Evolutionary conservation across 2,797 vertebrate genomes (phyloP).

Genomic region (Dromococcyx pavoninus): DNA sequence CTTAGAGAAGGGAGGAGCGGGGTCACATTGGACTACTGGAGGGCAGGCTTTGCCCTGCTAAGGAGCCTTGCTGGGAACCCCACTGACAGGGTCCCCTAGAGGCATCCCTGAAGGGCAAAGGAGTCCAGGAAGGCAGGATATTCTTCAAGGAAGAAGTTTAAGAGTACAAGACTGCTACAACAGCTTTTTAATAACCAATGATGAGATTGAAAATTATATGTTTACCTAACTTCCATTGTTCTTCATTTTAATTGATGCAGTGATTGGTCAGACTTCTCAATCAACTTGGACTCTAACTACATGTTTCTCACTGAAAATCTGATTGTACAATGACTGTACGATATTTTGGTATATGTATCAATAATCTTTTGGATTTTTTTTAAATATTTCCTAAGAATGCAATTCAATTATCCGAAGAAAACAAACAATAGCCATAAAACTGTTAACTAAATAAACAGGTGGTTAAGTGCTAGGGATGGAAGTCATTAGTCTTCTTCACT

Average conservation of each 20-base stretch:
- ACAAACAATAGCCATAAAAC: not conserved
- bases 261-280: not conserved
- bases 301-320: not conserved
- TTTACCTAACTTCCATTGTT: not conserved
- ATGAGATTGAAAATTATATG: not conserved
- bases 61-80: no score
- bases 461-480: not conserved
- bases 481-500: not conserved
- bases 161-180: not conserved
- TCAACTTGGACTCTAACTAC: not conserved
- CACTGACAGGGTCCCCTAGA: no score
- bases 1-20: no score
- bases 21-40: no score
- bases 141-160: no score
- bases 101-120: no score
- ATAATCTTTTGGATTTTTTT: not conserved
- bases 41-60: no score
- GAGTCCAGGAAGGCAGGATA: no score
- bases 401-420: not conserved
- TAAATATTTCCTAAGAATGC: not conserved
- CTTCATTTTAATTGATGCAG: not conserved
- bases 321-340: not conserved
- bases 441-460: not conserved
- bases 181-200: not conserved
- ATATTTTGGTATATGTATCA: not conserved